A percentile compares a stretch with the other conserved stretches of the same genome.
Conservation (phyloP, 2,888 invertebrate species). For the Drosophila prolongata region DNA sequence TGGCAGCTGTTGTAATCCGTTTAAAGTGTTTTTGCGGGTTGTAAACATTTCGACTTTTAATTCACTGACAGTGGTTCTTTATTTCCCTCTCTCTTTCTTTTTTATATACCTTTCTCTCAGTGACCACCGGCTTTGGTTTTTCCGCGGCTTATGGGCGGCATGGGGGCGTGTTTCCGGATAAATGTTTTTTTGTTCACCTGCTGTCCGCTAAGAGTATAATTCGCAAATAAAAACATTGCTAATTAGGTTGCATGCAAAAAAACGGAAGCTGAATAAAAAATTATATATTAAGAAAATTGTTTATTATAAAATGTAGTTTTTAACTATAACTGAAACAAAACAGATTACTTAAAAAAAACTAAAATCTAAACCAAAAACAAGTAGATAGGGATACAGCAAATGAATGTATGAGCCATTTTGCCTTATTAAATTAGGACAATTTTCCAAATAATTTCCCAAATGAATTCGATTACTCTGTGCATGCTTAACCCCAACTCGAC, state of each 20-base stretch:
- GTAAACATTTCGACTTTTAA: conserved; percentile 55
- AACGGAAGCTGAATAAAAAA: not conserved
- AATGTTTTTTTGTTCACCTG: conserved; percentile 8
- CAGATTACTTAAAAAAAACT: too few species aligned
- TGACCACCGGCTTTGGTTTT: conserved; percentile 30
- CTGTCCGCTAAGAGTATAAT: conserved; percentile 26
- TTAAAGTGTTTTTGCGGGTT: conserved; percentile 57
- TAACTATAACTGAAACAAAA: too few species aligned
- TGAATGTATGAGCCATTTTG: too few species aligned
- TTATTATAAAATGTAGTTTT: too few species aligned
- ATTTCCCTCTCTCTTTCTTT: not conserved
- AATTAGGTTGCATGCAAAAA: conserved; percentile 10
- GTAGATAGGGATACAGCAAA: too few species aligned
- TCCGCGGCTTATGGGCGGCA: conserved; percentile 5
- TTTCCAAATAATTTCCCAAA: not conserved
- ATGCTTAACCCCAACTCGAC: not conserved
- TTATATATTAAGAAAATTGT: too few species aligned
- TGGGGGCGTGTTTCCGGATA: conserved; percentile 5
- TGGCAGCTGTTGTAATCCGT: conserved; percentile 50
- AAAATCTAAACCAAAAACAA: too few species aligned
- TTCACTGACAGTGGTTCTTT: conserved; percentile 44
- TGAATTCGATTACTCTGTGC: not conserved
- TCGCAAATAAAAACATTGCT: conserved; percentile 32
- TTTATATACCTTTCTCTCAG: conserved; percentile 1
- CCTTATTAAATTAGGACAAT: not conserved